Evolutionary conservation across 2,888 invertebrate species (phyloP).

Genomic region (Dasypolia templi): DNA sequence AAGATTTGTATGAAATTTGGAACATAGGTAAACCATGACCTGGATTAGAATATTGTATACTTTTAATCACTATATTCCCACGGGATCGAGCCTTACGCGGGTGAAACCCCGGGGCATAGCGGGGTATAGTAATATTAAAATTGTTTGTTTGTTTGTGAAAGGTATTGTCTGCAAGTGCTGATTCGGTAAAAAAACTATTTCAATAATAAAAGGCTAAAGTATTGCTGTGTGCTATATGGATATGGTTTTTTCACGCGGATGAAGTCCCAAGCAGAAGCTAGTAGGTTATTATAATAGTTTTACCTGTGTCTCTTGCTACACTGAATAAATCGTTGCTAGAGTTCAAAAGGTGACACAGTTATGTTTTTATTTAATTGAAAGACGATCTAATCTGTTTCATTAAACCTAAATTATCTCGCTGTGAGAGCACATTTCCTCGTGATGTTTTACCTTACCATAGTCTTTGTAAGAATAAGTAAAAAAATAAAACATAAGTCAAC

Average conservation of each 20-base stretch:
- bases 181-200: not conserved
- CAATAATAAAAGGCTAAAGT: not conserved
- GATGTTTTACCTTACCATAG: not conserved
- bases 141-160: not conserved
- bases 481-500: not conserved
- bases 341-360: conserved; percentile 6
- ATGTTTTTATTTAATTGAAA: not conserved
- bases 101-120: no score
- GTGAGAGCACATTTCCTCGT: not conserved
- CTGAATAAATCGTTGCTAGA: not conserved
- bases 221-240: not conserved
- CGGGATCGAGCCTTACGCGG: no score
- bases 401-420: not conserved
- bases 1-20: no score
- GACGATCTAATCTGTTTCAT: not conserved
- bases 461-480: not conserved
- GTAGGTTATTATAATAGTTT: not conserved
- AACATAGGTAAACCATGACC: no score
- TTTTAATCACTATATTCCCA: no score
- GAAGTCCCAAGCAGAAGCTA: not conserved
- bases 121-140: no score
- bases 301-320: not conserved
- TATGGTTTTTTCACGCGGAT: not conserved
- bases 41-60: no score
- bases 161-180: not conserved